Evolutionary conservation across 2,113 vertebrate species (phyloP).

Genomic region (Acanthochromis polyacanthus): DNA sequence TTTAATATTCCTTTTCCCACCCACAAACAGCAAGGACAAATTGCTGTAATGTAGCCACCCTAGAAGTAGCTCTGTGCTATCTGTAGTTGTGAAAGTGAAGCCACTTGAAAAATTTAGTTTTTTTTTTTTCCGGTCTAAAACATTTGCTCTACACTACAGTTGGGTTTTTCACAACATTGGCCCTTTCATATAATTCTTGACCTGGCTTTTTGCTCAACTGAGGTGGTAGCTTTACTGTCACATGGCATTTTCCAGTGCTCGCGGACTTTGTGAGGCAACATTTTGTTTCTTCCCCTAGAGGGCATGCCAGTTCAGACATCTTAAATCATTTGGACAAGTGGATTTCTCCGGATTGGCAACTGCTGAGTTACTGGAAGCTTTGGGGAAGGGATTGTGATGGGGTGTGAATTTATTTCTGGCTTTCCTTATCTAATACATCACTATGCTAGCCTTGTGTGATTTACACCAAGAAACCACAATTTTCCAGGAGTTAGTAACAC

Average conservation of each 20-base stretch:
- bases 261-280: not conserved
- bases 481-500: not conserved
- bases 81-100: no score
- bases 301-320: conserved; percentile 48
- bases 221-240: conserved; percentile 35
- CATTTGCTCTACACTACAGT: not conserved
- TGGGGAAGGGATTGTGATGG: conserved; percentile 1
- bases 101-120: no score
- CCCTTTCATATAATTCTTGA: not conserved
- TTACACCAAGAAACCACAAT: conserved; percentile 5
- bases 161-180: not conserved
- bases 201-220: conserved; percentile 22
- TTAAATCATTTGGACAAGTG: conserved; percentile 67
- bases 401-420: conserved; percentile 12
- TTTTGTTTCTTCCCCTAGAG: conserved; percentile 36
- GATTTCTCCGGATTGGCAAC: conserved; percentile 64
- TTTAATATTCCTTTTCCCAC: no score
- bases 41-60: no score
- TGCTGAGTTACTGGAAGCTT: conserved; percentile 31
- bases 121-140: not conserved
- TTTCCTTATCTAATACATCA: not conserved
- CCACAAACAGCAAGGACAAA: no score
- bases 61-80: no score
- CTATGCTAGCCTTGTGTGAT: not conserved
- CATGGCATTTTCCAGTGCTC: conserved; percentile 21